These are phyloP conservation scores for Meliscaeva auricollis DNA, from an alignment of 2,888 invertebrate species.

Conservation along the genomic window DNA sequence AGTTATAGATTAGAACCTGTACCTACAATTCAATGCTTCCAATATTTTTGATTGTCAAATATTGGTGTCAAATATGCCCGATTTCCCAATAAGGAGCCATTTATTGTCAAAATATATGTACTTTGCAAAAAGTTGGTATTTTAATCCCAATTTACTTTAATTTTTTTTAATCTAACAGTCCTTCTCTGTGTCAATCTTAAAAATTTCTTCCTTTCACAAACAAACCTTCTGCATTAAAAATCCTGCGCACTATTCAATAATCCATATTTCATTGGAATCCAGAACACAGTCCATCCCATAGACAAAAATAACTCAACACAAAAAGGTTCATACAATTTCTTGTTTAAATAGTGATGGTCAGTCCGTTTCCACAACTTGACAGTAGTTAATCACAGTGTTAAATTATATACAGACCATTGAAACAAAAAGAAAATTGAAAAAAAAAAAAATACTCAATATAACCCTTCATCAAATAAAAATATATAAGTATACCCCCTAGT, in stretches of 20 bases:
- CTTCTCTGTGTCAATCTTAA: slow-evolving; percentile 10
- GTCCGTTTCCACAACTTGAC: slow-evolving; percentile 69
- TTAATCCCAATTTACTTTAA: no score
- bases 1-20: no score
- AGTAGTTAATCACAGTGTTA: slow-evolving; percentile 53
- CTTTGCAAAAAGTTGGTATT: no score
- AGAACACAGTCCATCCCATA: slow-evolving; percentile 66
- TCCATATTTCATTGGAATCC: slow-evolving; percentile 63
- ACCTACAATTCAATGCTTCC: no score
- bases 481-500: slow-evolving; percentile 36
- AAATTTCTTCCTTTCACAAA: slow-evolving; percentile 23
- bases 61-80: no score
- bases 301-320: slow-evolving; percentile 54
- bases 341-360: slow-evolving; percentile 47
- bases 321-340: slow-evolving; percentile 43
- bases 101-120: no score
- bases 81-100: no score
- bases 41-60: no score
- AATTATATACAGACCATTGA: slow-evolving; percentile 31
- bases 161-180: slow-evolving; percentile 44
- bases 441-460: slow-evolving; percentile 1
- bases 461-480: slow-evolving; percentile 35
- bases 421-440: slow-evolving; percentile 14
- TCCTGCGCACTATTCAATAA: slow-evolving; percentile 48
- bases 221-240: background rate